Evolutionary conservation across 1,140 invertebrate genomes (phyloP), one percentile per base, ranked within the genome.

Genomic region (Aphaenogaster rudis): DNA sequence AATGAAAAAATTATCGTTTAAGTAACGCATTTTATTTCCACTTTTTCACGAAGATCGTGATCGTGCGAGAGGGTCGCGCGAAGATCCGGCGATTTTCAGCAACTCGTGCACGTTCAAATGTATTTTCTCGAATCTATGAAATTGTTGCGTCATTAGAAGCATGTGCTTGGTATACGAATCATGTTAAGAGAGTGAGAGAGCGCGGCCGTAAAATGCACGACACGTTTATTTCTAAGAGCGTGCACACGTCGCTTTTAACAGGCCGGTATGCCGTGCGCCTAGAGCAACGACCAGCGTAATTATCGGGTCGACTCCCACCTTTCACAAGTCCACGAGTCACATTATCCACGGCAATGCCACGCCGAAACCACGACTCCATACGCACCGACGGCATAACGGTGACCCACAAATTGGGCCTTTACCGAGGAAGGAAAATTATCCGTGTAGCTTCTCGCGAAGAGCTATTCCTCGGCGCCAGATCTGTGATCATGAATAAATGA

Each of bases 201-300:
- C 21, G 6, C 17, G 67, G 21, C 7, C n/a, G 80, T 61, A 50
- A 71, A 84, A 76, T 57, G 45, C n/a, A 74, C 42, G 33, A 45
- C 52, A 86, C 76, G 80, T 79, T 89, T 79, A 50, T 71, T 50
- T 76, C 50, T 63, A 69, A 80, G 61, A 67, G 54, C 28, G 13
- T 84, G 59, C 71, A 63, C 21, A 67, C 74, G 61, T 76, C 45
- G 61, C 50, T 88, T 82, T 91, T 82, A 93, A 93, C 86, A 90
- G 86, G 64, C 72, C 54, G 80, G 84, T 86, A 87, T 92, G 88
- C 91, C 86, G 79, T 67, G 78, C 63, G 87, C 84, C 86, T 88
- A 90, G 88, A 91, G 91, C 90, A 91, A 92, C 88, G 92, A 90
- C 88, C 88, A 88, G 63, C 59, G 86, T 92, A 93, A 93, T 93